phyloP scores from a whole-genome alignment of 2,113 vertebrate species.

The Engraulis encrasicolus region DNA sequence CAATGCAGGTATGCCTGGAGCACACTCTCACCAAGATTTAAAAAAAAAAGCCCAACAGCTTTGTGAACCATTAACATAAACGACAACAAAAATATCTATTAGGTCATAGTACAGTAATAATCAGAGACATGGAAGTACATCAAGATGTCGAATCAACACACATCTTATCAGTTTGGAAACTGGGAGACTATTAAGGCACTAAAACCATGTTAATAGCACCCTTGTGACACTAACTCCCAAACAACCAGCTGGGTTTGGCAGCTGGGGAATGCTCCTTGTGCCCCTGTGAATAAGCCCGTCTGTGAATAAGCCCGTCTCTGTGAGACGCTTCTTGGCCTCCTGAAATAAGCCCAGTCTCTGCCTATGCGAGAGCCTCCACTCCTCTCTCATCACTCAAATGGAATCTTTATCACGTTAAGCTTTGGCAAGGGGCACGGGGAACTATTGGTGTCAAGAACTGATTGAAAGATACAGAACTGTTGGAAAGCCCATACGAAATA shows the following conservation, averaged over 20 bases:
- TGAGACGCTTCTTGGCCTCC: neutral
- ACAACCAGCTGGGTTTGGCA: neutral
- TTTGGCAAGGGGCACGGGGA: neutral
- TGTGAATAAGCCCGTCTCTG: neutral
- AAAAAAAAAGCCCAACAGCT: neutral
- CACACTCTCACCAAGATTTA: neutral
- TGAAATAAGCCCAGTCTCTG: neutral
- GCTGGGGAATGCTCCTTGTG: neutral
- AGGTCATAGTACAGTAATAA: constrained; percentile 12
- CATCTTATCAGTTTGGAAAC: neutral
- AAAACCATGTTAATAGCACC: neutral
- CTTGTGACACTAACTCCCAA: neutral
- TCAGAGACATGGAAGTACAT: neutral
- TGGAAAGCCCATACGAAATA: neutral
- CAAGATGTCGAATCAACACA: neutral
- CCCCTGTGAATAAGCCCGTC: neutral
- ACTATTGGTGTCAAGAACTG: neutral
- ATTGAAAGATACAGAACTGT: neutral
- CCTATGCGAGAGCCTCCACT: neutral
- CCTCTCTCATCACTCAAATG: neutral
- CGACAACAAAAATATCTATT: neutral
- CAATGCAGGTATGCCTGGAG: neutral
- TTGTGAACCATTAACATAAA: neutral
- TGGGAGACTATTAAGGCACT: neutral
- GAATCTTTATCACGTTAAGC: neutral